These are phyloP conservation scores for Callionymus lyra DNA, from an alignment of 2,113 vertebrate species.

Conservation along the genomic window DNA sequence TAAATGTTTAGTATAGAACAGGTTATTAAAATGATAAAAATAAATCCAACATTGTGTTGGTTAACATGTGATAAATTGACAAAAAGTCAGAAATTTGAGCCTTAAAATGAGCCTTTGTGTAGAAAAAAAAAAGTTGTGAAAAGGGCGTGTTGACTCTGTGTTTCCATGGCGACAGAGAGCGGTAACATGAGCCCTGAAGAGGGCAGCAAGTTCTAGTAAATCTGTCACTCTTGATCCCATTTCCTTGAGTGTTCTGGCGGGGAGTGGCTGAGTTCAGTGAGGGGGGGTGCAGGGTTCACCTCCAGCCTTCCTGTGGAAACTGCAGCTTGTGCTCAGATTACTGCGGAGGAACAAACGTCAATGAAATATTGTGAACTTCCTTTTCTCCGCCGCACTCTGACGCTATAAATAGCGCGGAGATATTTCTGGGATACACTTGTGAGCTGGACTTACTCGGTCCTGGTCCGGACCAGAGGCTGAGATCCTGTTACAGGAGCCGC, in stretches of 20 bases:
- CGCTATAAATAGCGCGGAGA: conserved; percentile 46
- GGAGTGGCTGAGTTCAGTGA: conserved; percentile 3
- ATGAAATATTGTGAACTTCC: conserved; percentile 54
- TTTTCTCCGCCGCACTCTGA: conserved; percentile 36
- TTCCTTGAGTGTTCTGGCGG: too few species aligned
- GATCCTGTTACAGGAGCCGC: conserved; percentile 31
- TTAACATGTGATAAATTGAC: too few species aligned
- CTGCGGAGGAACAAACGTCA: conserved; percentile 40
- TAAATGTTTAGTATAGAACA: too few species aligned
- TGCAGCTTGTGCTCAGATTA: conserved; percentile 18
- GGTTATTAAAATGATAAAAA: too few species aligned
- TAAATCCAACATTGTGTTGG: too few species aligned
- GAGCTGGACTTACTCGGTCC: conserved; percentile 31
- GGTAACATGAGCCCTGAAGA: conserved; percentile 45
- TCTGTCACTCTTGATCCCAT: neutral
- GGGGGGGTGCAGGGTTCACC: conserved; percentile 44
- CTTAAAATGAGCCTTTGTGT: too few species aligned
- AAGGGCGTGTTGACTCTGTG: conserved; percentile 6
- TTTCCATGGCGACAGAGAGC: conserved; percentile 4
- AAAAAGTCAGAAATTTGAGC: too few species aligned
- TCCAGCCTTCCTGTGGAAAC: conserved; percentile 55
- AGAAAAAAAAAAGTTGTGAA: too few species aligned
- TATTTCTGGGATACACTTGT: conserved; percentile 47
- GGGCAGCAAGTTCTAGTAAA: conserved; percentile 43
- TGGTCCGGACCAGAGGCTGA: conserved; percentile 14